Evolutionary conservation across 2,113 vertebrate genomes (phyloP).

Genomic region (Varanus komodoensis): DNA sequence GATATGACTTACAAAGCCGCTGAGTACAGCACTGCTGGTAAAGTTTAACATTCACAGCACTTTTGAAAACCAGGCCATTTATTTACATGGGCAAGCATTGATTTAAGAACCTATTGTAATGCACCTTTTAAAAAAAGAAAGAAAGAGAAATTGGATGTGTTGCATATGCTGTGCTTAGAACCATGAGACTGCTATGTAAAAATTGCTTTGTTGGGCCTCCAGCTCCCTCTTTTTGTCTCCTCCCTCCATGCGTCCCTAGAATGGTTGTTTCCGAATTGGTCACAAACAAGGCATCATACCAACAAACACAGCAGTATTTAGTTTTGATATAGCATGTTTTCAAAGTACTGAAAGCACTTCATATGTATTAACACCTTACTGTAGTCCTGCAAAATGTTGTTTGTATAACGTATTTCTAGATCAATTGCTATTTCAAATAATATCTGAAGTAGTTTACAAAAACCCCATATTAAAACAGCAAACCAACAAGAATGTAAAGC

Average conservation of each 20-base stretch:
- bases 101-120: not conserved
- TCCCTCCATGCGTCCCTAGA: not conserved
- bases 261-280: not conserved
- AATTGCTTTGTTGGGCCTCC: not conserved
- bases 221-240: not conserved
- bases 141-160: not conserved
- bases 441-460: not conserved
- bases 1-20: constrained; percentile 21
- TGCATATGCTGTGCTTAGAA: not conserved
- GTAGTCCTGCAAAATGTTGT: no score
- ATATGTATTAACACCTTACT: not conserved
- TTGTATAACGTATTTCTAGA: not conserved
- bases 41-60: constrained; percentile 9
- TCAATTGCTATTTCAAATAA: not conserved
- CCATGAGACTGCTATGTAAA: not conserved
- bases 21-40: not conserved
- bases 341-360: not conserved
- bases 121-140: accelerated
- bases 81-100: not conserved
- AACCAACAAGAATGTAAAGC: not conserved
- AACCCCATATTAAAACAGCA: not conserved
- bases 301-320: not conserved
- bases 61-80: constrained; percentile 34
- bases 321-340: not conserved
- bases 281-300: not conserved